Conservation (phyloP, 2,797 vertebrate species). For the Oryzias sinensis region DNA sequence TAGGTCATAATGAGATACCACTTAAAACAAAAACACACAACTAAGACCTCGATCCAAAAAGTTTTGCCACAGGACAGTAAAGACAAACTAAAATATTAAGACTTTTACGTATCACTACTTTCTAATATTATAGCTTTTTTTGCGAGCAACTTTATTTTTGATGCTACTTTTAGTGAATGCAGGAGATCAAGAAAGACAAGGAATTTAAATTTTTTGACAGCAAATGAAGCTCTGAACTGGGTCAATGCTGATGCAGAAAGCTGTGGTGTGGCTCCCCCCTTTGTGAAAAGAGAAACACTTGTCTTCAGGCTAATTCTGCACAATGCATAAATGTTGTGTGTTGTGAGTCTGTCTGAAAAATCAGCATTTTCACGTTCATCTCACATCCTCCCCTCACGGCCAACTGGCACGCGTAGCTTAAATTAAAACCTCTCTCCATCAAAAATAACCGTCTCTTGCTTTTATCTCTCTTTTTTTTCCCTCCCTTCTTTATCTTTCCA, state of each 20-base stretch:
- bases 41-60: conserved; percentile 14
- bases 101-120: conserved; percentile 21
- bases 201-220: conserved; percentile 5
- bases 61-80: conserved; percentile 32
- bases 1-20: conserved; percentile 65
- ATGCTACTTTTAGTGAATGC: conserved; percentile 28
- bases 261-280: conserved; percentile 24
- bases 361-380: conserved; percentile 53
- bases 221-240: conserved; percentile 30
- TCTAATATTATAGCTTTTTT: conserved; percentile 13
- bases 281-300: conserved; percentile 36
- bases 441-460: conserved; percentile 54
- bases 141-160: conserved; percentile 32
- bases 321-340: conserved; percentile 4
- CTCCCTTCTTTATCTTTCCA: conserved; percentile 50
- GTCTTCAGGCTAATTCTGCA: conserved; percentile 33
- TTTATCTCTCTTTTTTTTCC: conserved; percentile 45
- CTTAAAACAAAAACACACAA: conserved; percentile 48
- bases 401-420: conserved; percentile 49
- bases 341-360: conserved; percentile 29
- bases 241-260: conserved; percentile 42
- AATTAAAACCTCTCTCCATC: conserved; percentile 62
- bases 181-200: conserved; percentile 28
- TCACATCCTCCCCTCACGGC: conserved; percentile 45
- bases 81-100: conserved; percentile 17